Conservation (phyloP, 2,888 invertebrate species). For the Drosophila merina region DNA sequence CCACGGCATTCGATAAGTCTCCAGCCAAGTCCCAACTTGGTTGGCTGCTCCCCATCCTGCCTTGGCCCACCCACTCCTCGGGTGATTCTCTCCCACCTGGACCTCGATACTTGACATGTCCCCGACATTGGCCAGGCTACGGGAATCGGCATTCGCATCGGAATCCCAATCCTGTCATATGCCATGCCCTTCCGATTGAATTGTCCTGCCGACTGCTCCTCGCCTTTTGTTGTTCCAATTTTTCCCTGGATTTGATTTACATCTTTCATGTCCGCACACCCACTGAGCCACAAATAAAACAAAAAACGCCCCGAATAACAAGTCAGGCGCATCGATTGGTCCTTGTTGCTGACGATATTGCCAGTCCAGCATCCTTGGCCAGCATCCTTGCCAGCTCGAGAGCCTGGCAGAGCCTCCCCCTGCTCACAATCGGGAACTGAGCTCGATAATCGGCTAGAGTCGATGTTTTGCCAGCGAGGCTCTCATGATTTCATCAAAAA, state of each 20-base stretch:
- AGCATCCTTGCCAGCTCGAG: conserved; percentile 8
- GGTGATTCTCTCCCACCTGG: conserved; percentile 22
- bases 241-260: conserved; percentile 38
- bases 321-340: conserved; percentile 17
- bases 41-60: background rate
- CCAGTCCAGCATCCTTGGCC: conserved; percentile 20
- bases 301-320: background rate
- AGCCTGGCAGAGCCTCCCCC: conserved; percentile 9
- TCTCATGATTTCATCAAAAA: too few relatives aligned
- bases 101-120: conserved; percentile 38
- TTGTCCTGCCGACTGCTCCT: conserved; percentile 46
- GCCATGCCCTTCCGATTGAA: conserved; percentile 59
- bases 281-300: conserved; percentile 21
- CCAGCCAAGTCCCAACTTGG: background rate
- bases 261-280: conserved; percentile 36
- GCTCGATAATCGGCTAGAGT: conserved; percentile 20
- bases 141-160: conserved; percentile 1
- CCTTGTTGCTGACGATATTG: conserved; percentile 36
- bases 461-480: conserved; percentile 1
- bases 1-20: conserved; percentile 21
- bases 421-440: conserved; percentile 22
- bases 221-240: conserved; percentile 37
- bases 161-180: conserved; percentile 27
- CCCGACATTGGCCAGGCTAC: conserved; percentile 39
- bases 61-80: background rate